phyloP scores from a whole-genome alignment of 37 sponge, comb jelly and placozoan genomes.

The Aphrocallistes beatrix region DNA sequence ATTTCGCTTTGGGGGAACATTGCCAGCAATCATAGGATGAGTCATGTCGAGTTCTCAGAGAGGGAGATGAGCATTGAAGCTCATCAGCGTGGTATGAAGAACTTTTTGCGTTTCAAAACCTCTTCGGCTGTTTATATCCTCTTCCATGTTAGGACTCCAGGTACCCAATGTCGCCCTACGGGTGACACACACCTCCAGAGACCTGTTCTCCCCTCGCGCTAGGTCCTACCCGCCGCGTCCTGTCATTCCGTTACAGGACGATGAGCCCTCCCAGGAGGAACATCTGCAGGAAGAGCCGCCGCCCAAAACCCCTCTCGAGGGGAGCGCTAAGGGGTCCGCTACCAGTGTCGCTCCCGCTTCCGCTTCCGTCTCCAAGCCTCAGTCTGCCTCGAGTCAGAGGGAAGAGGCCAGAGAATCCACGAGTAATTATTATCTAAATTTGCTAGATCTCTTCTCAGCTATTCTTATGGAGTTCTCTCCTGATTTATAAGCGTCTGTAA shows the following conservation, averaged over 20 bases:
- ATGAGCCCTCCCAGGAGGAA: background rate
- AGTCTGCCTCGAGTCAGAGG: background rate
- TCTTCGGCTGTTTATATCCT: background rate
- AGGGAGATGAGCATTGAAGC: background rate
- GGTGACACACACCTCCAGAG: background rate
- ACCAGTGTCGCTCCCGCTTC: background rate
- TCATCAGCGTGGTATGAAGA: background rate
- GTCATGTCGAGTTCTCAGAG: background rate
- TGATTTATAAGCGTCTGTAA: too few relatives aligned
- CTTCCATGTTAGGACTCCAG: background rate
- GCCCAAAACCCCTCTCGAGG: background rate
- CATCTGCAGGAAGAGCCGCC: background rate
- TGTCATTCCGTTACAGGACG: background rate
- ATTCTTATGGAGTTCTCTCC: too few relatives aligned
- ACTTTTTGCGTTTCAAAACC: background rate
- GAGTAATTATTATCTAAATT: too few relatives aligned
- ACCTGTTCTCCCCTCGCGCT: background rate
- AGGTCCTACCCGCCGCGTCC: background rate
- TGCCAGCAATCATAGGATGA: constrained; percentile 3
- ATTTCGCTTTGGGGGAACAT: background rate
- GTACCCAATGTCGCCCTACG: background rate
- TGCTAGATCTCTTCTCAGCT: too few relatives aligned
- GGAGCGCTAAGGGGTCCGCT: background rate
- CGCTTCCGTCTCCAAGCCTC: background rate
- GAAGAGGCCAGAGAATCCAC: background rate